These are phyloP conservation scores for Cephalopterus ornatus DNA, from an alignment of 2,113 vertebrate genomes.

Conservation along the genomic window DNA sequence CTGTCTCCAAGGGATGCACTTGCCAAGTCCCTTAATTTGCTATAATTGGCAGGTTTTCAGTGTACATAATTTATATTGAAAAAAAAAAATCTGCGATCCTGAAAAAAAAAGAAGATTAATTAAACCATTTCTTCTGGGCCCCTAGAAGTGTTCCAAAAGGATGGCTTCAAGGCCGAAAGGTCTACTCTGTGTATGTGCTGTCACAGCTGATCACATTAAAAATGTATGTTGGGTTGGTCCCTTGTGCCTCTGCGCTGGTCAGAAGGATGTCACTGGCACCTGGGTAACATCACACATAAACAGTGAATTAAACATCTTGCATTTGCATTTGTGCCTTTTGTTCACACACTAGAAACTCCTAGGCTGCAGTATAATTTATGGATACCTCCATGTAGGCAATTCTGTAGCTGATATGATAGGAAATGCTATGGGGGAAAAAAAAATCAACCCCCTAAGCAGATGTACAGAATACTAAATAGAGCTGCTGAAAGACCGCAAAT, in stretches of 20 bases:
- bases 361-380: slow-evolving; percentile 74
- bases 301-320: slow-evolving; percentile 74
- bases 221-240: slow-evolving; percentile 77
- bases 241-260: slow-evolving; percentile 71
- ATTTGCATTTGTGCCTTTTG: slow-evolving; percentile 79
- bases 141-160: slow-evolving; percentile 76
- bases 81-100: slow-evolving; percentile 62
- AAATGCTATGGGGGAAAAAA: neutral
- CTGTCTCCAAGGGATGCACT: slow-evolving; percentile 78
- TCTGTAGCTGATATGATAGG: slow-evolving; percentile 71
- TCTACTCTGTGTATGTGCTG: slow-evolving; percentile 73
- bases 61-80: slow-evolving; percentile 81
- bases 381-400: slow-evolving; percentile 73
- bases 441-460: slow-evolving; percentile 40
- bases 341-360: slow-evolving; percentile 72
- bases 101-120: slow-evolving; percentile 80
- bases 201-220: slow-evolving; percentile 82
- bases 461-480: slow-evolving; percentile 73
- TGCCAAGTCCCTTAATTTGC: slow-evolving; percentile 83
- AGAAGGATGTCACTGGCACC: slow-evolving; percentile 77
- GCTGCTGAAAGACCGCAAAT: slow-evolving; percentile 55
- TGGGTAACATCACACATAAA: slow-evolving; percentile 79
- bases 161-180: slow-evolving; percentile 74
- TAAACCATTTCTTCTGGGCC: slow-evolving; percentile 76
- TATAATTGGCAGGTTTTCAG: slow-evolving; percentile 84